Evolutionary conservation across 2,888 invertebrate species (phyloP).

Genomic region (Reticulitermes lucifugus): DNA sequence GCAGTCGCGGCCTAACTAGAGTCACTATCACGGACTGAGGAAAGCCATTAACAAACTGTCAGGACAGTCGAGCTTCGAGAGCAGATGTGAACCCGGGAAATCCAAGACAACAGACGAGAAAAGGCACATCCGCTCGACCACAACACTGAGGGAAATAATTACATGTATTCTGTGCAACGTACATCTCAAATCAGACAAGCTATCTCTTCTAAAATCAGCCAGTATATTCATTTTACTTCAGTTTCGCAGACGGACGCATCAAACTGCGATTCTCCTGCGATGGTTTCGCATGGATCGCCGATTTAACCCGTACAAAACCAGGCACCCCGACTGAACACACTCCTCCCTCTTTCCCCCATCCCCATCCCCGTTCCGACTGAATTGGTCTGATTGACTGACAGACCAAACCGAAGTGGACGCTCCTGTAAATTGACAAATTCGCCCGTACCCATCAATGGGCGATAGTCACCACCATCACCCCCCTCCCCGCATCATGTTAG

Average conservation of each 20-base stretch:
- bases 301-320: neutral
- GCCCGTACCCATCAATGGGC: slow-evolving; percentile 6
- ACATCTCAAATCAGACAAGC: no score
- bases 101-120: no score
- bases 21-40: no score
- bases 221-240: no score
- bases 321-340: neutral
- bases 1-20: no score
- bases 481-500: neutral
- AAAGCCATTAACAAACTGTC: no score
- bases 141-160: no score
- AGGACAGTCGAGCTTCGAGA: no score
- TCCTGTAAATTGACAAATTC: slow-evolving; percentile 6
- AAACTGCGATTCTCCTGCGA: neutral
- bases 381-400: slow-evolving; percentile 28
- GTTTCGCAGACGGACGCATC: neutral
- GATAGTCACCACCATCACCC: neutral
- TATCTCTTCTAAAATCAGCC: no score
- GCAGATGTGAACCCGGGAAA: no score
- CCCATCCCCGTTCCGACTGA: neutral
- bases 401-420: slow-evolving; percentile 14
- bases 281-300: neutral
- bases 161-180: no score
- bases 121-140: no score
- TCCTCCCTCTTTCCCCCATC: neutral